Evolutionary conservation across 2,113 vertebrate genomes (phyloP).

Genomic region (Aegypius monachus): DNA sequence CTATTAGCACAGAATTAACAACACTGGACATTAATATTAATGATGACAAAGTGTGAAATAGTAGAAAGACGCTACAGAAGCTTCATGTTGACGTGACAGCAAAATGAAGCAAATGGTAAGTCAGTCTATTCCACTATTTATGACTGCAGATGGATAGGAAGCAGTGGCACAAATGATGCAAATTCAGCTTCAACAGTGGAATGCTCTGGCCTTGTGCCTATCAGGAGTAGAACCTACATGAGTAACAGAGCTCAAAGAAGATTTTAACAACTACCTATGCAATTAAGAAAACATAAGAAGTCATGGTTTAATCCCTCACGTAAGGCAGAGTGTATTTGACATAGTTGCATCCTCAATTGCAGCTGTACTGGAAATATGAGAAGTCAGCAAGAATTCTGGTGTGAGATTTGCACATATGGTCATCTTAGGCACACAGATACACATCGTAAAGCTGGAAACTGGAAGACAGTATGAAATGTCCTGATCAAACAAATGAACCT

Average conservation of each 20-base stretch:
- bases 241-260: not conserved
- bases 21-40: not conserved
- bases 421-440: not conserved
- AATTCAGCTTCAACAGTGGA: not conserved
- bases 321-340: not conserved
- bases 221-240: not conserved
- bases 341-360: not conserved
- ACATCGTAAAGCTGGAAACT: not conserved
- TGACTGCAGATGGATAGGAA: not conserved
- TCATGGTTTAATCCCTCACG: not conserved
- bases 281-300: not conserved
- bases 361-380: not conserved
- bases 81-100: not conserved
- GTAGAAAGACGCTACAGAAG: not conserved
- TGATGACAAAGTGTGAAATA: not conserved
- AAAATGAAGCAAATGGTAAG: not conserved
- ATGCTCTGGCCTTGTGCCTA: not conserved
- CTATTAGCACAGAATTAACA: not conserved
- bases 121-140: not conserved
- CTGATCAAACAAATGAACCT: slow-evolving; percentile 13
- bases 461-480: not conserved
- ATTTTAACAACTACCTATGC: not conserved
- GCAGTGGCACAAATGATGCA: not conserved
- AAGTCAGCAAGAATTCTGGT: slow-evolving; percentile 24
- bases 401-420: slow-evolving; percentile 35